A percentile compares a stretch with the other conserved stretches of the same genome.
These are phyloP conservation scores for Colostygia pectinataria DNA, from an alignment of 2,888 invertebrate genomes.

Conservation along the genomic window DNA sequence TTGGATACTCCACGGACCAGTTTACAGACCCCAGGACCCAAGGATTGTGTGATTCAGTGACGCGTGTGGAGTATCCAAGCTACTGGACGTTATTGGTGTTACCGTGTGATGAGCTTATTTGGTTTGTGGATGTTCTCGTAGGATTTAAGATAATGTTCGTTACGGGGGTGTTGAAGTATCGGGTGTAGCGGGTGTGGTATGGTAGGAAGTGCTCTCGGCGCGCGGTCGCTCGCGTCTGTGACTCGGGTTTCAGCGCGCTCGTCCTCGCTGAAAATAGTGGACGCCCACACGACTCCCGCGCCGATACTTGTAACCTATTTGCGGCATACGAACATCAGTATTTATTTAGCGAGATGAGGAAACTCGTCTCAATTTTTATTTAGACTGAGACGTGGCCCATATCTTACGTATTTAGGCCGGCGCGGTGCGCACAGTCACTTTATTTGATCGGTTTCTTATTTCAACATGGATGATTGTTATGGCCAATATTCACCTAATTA, in stretches of 20 bases:
- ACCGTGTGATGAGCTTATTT: slow-evolving; percentile 45
- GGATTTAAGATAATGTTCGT: slow-evolving; percentile 32
- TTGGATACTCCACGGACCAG: slow-evolving; percentile 58
- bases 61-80: slow-evolving; percentile 65
- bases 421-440: slow-evolving; percentile 35
- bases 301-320: slow-evolving; percentile 71
- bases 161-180: slow-evolving; percentile 35
- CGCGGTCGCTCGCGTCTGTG: slow-evolving; percentile 50
- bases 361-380: slow-evolving; percentile 73
- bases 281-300: slow-evolving; percentile 48
- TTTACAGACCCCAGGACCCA: slow-evolving; percentile 35
- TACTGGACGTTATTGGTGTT: slow-evolving; percentile 54
- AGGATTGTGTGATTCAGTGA: slow-evolving; percentile 30
- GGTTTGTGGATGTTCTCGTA: slow-evolving; percentile 32
- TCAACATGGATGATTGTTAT: slow-evolving; percentile 30
- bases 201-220: slow-evolving; percentile 38
- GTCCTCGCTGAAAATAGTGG: slow-evolving; percentile 81
- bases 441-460: slow-evolving; percentile 45
- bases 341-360: slow-evolving; percentile 80
- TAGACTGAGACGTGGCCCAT: slow-evolving; percentile 71
- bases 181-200: slow-evolving; percentile 24
- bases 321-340: slow-evolving; percentile 75
- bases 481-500: not conserved
- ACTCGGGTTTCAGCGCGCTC: slow-evolving; percentile 76
- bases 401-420: slow-evolving; percentile 67